Percentiles rank a stretch among this genome's conserved stretches.
Evolutionary conservation across 2,113 vertebrate species (phyloP).

Genomic region (Anarrhichthys ocellatus): DNA sequence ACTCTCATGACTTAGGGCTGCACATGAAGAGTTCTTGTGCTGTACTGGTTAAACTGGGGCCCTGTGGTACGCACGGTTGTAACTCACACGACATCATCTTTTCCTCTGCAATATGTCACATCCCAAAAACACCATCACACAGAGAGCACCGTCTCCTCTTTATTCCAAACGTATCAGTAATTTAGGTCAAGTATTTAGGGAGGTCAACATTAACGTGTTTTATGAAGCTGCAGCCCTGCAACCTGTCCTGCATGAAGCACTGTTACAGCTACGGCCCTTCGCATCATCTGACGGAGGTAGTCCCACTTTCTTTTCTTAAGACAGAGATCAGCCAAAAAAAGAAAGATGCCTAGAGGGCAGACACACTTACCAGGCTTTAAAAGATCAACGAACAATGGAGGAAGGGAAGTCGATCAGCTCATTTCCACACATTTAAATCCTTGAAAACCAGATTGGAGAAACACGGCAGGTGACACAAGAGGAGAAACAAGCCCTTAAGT

Average conservation of each 20-base stretch:
- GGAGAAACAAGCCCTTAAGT: slow-evolving; percentile 6
- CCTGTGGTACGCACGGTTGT: not conserved
- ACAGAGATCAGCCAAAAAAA: not conserved
- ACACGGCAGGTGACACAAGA: not conserved
- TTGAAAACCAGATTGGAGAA: not conserved
- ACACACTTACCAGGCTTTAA: slow-evolving; percentile 81
- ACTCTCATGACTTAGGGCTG: not conserved
- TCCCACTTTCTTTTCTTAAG: not conserved
- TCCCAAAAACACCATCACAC: not conserved
- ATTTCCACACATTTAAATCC: slow-evolving; percentile 58
- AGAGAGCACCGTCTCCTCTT: not conserved
- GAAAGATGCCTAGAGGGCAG: not conserved
- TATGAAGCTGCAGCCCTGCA: not conserved
- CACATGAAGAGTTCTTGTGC: not conserved
- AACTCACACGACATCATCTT: not conserved
- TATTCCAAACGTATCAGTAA: not conserved
- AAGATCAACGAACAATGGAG: slow-evolving; percentile 18
- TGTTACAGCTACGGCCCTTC: not conserved
- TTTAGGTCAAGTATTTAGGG: not conserved
- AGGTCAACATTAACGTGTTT: not conserved
- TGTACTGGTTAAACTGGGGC: not conserved
- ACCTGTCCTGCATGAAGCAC: slow-evolving; percentile 8
- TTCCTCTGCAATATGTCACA: not conserved
- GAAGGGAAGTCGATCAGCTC: slow-evolving; percentile 11
- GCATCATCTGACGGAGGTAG: not conserved